These are phyloP conservation scores for Caracal caracal DNA, from an alignment of 2,113 vertebrate species.

Conservation along the genomic window DNA sequence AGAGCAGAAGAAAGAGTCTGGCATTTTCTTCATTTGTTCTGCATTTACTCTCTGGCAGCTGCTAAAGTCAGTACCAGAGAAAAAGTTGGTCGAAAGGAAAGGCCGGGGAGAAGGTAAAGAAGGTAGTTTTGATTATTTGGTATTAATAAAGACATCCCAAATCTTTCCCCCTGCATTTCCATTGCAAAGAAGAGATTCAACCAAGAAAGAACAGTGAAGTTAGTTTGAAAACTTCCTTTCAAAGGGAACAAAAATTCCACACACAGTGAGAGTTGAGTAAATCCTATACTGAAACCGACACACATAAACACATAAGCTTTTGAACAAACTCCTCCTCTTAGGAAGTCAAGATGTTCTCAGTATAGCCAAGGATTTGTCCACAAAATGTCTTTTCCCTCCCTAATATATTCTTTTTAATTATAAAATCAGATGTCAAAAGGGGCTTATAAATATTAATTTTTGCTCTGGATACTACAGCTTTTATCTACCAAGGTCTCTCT, in stretches of 20 bases:
- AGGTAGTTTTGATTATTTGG: background rate
- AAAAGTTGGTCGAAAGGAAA: background rate
- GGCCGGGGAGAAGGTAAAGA: background rate
- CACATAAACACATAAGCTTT: background rate
- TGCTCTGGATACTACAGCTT: background rate
- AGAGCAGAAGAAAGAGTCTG: background rate
- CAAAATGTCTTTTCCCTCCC: background rate
- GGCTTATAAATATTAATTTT: background rate
- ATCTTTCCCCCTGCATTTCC: background rate
- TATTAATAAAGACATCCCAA: background rate
- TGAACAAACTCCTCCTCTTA: background rate
- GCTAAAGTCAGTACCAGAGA: background rate
- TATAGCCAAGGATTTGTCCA: background rate
- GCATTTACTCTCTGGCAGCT: background rate
- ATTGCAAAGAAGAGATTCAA: background rate
- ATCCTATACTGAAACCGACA: background rate
- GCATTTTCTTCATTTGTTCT: background rate
- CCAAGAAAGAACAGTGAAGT: background rate
- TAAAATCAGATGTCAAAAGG: background rate
- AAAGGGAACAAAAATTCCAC: background rate
- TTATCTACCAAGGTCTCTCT: background rate
- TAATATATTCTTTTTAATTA: background rate
- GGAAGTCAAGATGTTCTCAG: background rate
- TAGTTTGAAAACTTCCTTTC: slow-evolving; percentile 11
- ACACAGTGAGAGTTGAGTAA: background rate